Conservation (phyloP, 2,888 invertebrate genomes). For the Didymodactylos carnosus region DNA sequence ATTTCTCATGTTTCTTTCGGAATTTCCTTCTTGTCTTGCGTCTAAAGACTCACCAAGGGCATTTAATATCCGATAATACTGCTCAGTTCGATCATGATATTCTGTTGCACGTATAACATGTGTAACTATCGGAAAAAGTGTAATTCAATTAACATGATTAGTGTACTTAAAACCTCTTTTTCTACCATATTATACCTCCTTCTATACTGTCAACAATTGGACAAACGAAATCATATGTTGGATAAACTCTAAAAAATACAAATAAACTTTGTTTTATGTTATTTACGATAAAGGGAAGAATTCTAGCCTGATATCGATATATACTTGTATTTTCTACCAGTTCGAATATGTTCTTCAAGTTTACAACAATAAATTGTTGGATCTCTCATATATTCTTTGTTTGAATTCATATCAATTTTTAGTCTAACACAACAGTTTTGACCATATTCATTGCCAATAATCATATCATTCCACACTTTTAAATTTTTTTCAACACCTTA, state of each 20-base stretch:
- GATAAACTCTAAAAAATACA: slow-evolving; percentile 61
- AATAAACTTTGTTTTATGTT: too few species aligned
- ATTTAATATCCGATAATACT: slow-evolving; percentile 65
- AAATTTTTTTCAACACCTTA: slow-evolving; percentile 67
- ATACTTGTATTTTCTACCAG: slow-evolving; percentile 84
- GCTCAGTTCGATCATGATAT: slow-evolving; percentile 81
- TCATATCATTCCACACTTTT: slow-evolving; percentile 80
- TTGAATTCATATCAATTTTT: slow-evolving; percentile 85
- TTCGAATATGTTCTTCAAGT: slow-evolving; percentile 73
- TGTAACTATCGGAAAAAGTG: too few species aligned
- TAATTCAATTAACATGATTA: too few species aligned
- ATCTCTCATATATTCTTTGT: slow-evolving; percentile 88
- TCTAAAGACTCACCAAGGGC: slow-evolving; percentile 27
- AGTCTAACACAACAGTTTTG: slow-evolving; percentile 79
- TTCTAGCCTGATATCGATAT: too few species aligned
- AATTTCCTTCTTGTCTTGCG: too few species aligned
- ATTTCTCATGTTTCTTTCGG: too few species aligned
- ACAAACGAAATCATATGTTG: slow-evolving; percentile 98
- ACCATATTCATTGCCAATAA: slow-evolving; percentile 55
- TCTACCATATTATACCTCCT: too few species aligned
- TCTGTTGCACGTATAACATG: slow-evolving; percentile 92
- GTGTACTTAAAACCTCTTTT: background rate
- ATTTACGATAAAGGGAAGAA: too few species aligned
- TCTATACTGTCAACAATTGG: slow-evolving; percentile 95
- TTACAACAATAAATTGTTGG: slow-evolving; percentile 97